Evolutionary conservation across 2,888 invertebrate genomes (phyloP).

Genomic region (Mythimna albipuncta): DNA sequence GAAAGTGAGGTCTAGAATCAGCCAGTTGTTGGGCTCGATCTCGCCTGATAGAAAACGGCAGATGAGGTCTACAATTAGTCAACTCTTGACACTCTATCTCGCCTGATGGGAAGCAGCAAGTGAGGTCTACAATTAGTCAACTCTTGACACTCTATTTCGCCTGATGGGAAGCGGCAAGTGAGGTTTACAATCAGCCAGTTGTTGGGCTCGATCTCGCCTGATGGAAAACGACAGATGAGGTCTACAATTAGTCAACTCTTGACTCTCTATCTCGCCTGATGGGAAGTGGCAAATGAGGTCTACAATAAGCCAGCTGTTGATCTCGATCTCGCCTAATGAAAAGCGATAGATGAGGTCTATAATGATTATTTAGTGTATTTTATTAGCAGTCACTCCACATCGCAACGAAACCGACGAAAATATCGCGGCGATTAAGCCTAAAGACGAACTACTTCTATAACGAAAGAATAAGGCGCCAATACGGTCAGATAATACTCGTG

Average conservation of each 20-base stretch:
- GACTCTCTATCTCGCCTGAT: background rate
- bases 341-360: background rate
- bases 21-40: background rate
- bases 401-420: constrained; percentile 16
- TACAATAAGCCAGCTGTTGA: background rate
- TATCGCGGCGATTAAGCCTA: constrained; percentile 6
- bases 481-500: background rate
- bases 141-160: background rate
- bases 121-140: background rate
- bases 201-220: background rate
- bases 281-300: background rate
- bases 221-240: background rate
- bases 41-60: background rate
- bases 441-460: constrained; percentile 16
- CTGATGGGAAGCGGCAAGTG: background rate
- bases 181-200: background rate
- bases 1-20: background rate
- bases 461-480: constrained; percentile 13
- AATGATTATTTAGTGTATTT: background rate
- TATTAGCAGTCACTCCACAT: background rate
- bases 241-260: background rate
- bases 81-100: background rate
- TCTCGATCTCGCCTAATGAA: background rate
- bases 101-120: background rate
- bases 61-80: background rate